Conservation (phyloP, 2,797 vertebrate species). For the Telmatherina bonti region DNA sequence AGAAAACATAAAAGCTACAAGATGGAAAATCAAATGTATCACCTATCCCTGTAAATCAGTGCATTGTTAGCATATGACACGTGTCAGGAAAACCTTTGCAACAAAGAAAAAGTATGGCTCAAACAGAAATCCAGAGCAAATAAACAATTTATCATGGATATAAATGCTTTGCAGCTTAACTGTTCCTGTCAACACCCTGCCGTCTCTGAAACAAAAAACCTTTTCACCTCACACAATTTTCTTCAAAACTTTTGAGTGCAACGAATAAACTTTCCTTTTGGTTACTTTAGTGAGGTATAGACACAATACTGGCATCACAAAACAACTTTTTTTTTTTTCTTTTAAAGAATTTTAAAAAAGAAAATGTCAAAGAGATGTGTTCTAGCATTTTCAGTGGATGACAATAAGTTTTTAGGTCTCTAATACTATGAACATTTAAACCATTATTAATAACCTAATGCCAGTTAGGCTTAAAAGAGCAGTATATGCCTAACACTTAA, state of each 20-base stretch:
- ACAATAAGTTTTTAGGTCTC: neutral
- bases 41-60: neutral
- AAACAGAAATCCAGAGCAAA: neutral
- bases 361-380: neutral
- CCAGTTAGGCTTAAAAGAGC: conserved; percentile 30
- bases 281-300: too few relatives aligned
- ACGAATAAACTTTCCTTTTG: too few relatives aligned
- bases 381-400: neutral
- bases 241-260: neutral
- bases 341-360: neutral
- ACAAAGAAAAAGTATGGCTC: neutral
- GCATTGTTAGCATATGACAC: neutral
- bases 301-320: too few relatives aligned
- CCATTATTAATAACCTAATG: conserved; percentile 16
- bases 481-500: conserved; percentile 31
- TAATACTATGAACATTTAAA: conserved; percentile 22
- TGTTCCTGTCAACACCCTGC: too few relatives aligned
- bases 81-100: neutral
- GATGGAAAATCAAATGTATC: neutral
- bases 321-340: neutral
- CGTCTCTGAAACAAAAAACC: too few relatives aligned
- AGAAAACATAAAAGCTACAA: neutral
- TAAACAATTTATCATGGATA: too few relatives aligned
- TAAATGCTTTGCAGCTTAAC: too few relatives aligned
- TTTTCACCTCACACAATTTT: too few relatives aligned